Conservation (phyloP, 2,888 invertebrate species). For the Steinernema scapterisci region DNA sequence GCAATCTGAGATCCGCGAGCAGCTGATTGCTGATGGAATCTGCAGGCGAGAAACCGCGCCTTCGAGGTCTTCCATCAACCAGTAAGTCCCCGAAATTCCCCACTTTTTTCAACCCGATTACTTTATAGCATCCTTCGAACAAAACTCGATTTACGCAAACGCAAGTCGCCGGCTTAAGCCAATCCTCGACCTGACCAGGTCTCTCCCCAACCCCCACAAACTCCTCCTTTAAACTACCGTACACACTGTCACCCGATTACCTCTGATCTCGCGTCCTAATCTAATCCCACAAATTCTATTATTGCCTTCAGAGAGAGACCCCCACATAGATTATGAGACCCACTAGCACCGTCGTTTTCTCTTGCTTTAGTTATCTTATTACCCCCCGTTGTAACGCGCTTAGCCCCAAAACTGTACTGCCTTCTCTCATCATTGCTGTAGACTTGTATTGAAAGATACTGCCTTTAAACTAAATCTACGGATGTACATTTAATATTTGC, state of each 20-base stretch:
- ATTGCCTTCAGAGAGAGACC: not conserved
- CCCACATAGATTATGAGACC: not conserved
- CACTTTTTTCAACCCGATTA: not conserved
- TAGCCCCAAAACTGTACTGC: not conserved
- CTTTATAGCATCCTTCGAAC: constrained; percentile 65
- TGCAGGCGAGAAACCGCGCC: constrained; percentile 63
- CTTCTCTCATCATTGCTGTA: not conserved
- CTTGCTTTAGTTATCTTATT: constrained; percentile 13
- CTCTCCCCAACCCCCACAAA: not conserved
- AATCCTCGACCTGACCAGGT: not conserved
- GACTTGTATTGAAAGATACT: not conserved
- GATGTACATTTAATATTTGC: constrained; percentile 26
- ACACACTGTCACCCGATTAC: constrained; percentile 18
- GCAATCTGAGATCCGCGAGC: constrained; percentile 65
- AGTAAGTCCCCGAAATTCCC: constrained; percentile 45
- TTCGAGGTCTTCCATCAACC: constrained; percentile 64
- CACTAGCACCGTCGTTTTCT: not conserved
- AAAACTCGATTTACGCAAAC: constrained; percentile 58
- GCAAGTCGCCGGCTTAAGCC: constrained; percentile 39
- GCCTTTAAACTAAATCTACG: constrained; percentile 15
- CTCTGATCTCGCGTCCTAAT: constrained; percentile 32
- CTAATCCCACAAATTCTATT: constrained; percentile 18
- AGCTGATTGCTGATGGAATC: constrained; percentile 61
- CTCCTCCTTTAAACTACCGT: constrained; percentile 18
- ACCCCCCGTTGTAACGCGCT: not conserved